Evolutionary conservation across 2,888 invertebrate genomes (phyloP).

Genomic region (Pyrrhosoma nymphula): DNA sequence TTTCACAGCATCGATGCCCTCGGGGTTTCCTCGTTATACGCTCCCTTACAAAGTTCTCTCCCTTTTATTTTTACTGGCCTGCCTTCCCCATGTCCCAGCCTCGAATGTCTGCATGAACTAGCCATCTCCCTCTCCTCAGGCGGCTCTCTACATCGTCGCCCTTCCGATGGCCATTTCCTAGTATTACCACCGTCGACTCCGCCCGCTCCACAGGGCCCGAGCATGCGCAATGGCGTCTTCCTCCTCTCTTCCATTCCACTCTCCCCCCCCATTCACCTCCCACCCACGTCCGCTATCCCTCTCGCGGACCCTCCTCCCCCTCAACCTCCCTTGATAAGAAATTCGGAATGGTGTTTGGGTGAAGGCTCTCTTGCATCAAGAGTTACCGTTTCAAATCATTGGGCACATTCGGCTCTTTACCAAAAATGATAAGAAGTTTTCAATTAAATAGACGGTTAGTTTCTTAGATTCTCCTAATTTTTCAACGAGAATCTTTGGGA

Average conservation of each 20-base stretch:
- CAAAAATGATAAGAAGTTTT: background rate
- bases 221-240: background rate
- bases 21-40: background rate
- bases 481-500: background rate
- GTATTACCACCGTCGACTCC: background rate
- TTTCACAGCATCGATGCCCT: background rate
- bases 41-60: background rate
- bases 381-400: too few species aligned
- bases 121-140: background rate
- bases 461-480: background rate
- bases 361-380: background rate
- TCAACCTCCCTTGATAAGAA: background rate
- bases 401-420: background rate
- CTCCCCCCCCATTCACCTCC: background rate
- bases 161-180: slow-evolving; percentile 23
- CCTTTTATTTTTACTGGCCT: background rate
- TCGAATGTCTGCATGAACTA: background rate
- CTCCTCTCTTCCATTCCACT: background rate
- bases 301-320: background rate
- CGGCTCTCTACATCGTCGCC: background rate
- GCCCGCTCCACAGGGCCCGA: slow-evolving; percentile 18
- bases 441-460: background rate
- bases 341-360: background rate
- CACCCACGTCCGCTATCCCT: background rate
- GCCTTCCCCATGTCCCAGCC: background rate